These are phyloP conservation scores for Carassius carassius DNA, from an alignment of 2,113 vertebrate genomes.

Conservation along the genomic window DNA sequence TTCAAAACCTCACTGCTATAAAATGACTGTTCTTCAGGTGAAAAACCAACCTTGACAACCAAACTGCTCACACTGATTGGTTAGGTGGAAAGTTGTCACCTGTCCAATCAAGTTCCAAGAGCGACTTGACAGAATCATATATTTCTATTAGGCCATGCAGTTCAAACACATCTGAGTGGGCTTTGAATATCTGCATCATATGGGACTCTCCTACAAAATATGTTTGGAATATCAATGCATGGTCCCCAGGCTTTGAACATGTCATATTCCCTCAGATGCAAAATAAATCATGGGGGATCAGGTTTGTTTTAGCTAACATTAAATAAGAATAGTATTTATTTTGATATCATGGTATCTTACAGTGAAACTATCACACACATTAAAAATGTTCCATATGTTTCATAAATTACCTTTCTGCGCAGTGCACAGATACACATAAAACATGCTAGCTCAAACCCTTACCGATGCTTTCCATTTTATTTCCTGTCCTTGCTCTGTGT, in stretches of 20 bases:
- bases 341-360: not conserved
- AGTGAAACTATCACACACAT: not conserved
- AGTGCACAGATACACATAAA: constrained; percentile 31
- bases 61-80: constrained; percentile 32
- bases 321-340: constrained; percentile 32
- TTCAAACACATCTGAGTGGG: constrained; percentile 12
- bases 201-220: not conserved
- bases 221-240: constrained; percentile 19
- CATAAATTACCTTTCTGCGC: not conserved
- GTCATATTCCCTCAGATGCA: constrained; percentile 22
- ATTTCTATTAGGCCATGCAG: constrained; percentile 31
- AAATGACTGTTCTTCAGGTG: constrained; percentile 5
- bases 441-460: not conserved
- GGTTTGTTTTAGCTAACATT: constrained; percentile 5
- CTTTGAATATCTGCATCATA: constrained; percentile 22
- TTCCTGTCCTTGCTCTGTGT: not conserved
- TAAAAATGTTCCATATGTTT: constrained; percentile 5
- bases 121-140: constrained; percentile 34
- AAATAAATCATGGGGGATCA: not conserved
- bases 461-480: not conserved
- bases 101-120: constrained; percentile 42
- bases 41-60: constrained; percentile 44
- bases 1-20: not conserved
- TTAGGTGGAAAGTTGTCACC: constrained; percentile 18
- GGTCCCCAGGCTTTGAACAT: not conserved